Conservation (phyloP, 2,888 invertebrate genomes). For the Rhingia campestris region DNA sequence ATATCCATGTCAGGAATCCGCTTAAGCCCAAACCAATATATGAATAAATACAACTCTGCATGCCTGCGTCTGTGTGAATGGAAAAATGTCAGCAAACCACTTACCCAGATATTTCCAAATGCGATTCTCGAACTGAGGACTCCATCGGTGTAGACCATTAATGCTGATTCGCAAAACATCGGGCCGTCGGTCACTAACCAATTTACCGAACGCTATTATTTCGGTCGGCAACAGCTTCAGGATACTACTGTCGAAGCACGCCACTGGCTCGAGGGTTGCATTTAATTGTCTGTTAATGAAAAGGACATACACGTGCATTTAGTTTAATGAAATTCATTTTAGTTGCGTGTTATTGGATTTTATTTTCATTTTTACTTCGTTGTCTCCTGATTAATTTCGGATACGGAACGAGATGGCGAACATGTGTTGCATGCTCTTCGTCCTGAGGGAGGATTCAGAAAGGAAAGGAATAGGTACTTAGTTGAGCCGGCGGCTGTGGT, state of each 20-base stretch:
- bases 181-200: conserved; percentile 76
- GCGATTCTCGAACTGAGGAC: conserved; percentile 81
- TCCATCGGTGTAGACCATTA: conserved; percentile 82
- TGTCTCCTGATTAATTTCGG: background rate
- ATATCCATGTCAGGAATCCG: conserved; percentile 12
- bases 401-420: conserved; percentile 18
- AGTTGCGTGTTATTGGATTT: background rate
- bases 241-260: conserved; percentile 81
- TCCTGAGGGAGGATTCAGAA: background rate
- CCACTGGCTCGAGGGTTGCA: conserved; percentile 81
- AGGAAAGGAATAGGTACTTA: background rate
- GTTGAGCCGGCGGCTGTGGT: background rate
- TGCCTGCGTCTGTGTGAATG: background rate
- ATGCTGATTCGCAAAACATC: conserved; percentile 81
- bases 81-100: conserved; percentile 69
- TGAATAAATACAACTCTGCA: background rate
- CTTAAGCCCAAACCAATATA: conserved; percentile 3
- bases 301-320: conserved; percentile 62
- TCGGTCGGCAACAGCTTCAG: conserved; percentile 82
- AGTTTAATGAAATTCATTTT: conserved; percentile 46
- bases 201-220: conserved; percentile 83
- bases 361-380: background rate
- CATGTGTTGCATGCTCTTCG: conserved; percentile 4
- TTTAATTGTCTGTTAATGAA: conserved; percentile 80
- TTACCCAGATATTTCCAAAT: conserved; percentile 83